These are phyloP conservation scores for Oncorhynchus clarkii DNA, from an alignment of 2,113 vertebrate species.

Conservation along the genomic window DNA sequence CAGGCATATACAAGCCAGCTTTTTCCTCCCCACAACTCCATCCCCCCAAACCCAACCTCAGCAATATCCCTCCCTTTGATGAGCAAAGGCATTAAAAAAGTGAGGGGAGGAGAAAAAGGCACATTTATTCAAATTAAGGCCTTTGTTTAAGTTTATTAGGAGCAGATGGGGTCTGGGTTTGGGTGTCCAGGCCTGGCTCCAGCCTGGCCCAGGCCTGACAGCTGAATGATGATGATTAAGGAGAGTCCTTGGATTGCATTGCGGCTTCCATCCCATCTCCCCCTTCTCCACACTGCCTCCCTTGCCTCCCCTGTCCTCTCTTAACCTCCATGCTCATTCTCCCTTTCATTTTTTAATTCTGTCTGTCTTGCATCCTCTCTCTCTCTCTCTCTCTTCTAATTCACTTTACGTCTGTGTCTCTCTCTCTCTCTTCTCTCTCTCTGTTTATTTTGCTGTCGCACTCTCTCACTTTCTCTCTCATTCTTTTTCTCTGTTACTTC, in stretches of 20 bases:
- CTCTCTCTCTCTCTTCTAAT: background rate
- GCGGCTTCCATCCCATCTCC: constrained; percentile 9
- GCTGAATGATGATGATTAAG: constrained; percentile 71
- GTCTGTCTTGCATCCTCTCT: background rate
- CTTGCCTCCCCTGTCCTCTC: constrained; percentile 11
- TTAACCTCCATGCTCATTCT: background rate
- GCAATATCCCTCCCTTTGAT: constrained; percentile 29
- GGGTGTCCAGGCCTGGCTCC: constrained; percentile 39
- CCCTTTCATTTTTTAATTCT: background rate
- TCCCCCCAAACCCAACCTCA: constrained; percentile 31
- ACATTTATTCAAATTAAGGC: constrained; percentile 74
- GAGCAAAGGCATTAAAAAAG: constrained; percentile 42
- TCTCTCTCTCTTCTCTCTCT: background rate
- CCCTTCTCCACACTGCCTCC: background rate
- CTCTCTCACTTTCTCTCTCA: background rate
- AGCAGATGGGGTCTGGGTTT: constrained; percentile 66
- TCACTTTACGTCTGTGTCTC: background rate
- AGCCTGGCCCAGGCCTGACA: constrained; percentile 45
- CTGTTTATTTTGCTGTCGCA: background rate
- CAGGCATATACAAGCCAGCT: background rate
- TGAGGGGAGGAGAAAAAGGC: constrained; percentile 32
- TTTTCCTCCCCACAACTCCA: background rate
- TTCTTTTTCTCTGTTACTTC: constrained; percentile 10
- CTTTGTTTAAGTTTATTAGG: constrained; percentile 56
- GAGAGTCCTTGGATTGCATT: constrained; percentile 41